Evolutionary conservation across 2,797 vertebrate genomes (phyloP).

Genomic region (Dermochelys coriacea): DNA sequence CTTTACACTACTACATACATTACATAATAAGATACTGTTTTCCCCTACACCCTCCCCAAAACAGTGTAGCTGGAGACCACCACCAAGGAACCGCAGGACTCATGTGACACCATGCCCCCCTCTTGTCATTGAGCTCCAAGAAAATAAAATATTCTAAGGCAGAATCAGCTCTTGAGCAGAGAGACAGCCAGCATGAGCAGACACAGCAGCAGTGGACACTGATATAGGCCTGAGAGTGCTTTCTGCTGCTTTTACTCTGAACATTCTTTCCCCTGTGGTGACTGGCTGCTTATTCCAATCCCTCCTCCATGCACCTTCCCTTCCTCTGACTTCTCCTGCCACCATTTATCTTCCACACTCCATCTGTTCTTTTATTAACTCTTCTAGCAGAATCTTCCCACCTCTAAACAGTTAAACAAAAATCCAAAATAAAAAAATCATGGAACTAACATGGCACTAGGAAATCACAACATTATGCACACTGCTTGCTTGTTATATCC

Average conservation of each 20-base stretch:
- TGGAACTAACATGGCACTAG: neutral
- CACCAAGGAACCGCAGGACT: neutral
- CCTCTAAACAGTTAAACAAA: neutral
- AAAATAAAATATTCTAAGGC: neutral
- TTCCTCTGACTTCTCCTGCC: too few species aligned
- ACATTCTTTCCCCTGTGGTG: too few species aligned
- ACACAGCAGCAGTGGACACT: too few species aligned
- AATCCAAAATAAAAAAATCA: too few species aligned
- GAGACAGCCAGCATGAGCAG: too few species aligned
- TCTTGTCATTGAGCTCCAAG: neutral
- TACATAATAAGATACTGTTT: neutral
- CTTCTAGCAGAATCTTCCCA: neutral
- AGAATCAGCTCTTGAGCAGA: neutral
- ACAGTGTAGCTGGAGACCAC: neutral
- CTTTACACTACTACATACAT: neutral
- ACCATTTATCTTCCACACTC: too few species aligned
- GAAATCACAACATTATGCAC: neutral
- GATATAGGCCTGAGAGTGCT: too few species aligned
- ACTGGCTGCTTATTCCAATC: too few species aligned
- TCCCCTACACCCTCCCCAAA: neutral
- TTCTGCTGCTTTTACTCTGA: too few species aligned
- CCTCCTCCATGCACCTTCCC: too few species aligned
- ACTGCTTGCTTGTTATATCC: neutral
- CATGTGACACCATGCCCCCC: neutral
- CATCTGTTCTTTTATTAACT: too few species aligned